phyloP scores from a whole-genome alignment of 2,113 vertebrate species.

The Clupea harengus region DNA sequence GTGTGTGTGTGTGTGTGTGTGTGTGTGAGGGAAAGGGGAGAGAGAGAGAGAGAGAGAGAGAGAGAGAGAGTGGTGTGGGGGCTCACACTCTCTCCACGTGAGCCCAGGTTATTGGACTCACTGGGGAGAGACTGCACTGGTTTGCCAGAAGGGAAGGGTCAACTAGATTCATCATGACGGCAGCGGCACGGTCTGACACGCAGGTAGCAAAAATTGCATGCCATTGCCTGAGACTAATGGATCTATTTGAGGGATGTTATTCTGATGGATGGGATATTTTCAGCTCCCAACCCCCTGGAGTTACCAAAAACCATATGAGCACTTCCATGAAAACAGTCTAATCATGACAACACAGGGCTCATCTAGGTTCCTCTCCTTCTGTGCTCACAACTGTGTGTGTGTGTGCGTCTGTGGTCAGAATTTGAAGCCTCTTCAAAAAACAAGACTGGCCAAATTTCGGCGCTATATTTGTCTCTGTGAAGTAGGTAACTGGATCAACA shows the following conservation, averaged over 20 bases:
- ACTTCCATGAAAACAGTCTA: neutral
- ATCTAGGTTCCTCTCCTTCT: neutral
- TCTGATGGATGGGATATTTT: neutral
- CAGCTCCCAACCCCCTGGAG: neutral
- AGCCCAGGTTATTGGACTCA: slow-evolving; percentile 2
- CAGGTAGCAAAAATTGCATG: neutral
- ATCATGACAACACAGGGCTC: neutral
- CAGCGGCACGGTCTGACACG: neutral
- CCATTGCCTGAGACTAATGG: slow-evolving; percentile 13
- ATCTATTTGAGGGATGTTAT: slow-evolving; percentile 4
- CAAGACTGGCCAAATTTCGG: neutral
- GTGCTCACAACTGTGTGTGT: neutral
- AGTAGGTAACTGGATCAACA: slow-evolving; percentile 17
- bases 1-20: slow-evolving; percentile 11
- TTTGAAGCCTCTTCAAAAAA: neutral
- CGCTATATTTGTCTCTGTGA: neutral
- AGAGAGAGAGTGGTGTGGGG: neutral
- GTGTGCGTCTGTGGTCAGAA: neutral
- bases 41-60: neutral
- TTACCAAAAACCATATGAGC: neutral
- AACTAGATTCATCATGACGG: slow-evolving; percentile 13
- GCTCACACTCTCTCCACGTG: neutral
- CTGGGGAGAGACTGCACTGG: slow-evolving; percentile 1
- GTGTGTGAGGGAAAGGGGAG: neutral
- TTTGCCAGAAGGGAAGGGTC: slow-evolving; percentile 17